Evolutionary conservation across 1,140 invertebrate species (phyloP).

Genomic region (Bombus confusus): DNA sequence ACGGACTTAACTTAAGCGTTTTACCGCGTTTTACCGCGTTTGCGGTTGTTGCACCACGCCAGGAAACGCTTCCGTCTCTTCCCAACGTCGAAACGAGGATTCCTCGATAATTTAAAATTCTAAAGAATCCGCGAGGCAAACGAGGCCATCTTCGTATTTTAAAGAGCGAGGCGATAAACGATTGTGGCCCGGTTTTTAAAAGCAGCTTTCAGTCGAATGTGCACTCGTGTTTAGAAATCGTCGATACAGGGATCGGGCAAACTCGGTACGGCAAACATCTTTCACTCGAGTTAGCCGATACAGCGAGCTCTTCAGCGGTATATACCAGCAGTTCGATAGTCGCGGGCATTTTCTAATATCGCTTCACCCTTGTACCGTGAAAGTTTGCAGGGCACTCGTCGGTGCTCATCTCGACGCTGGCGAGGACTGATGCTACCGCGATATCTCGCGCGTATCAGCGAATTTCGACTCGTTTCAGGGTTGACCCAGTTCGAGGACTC

Average conservation of each 20-base stretch:
- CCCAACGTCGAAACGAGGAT: background rate
- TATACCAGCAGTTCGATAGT: too few species aligned
- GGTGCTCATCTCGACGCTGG: background rate
- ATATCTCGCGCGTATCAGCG: slow-evolving; percentile 5
- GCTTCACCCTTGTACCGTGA: background rate
- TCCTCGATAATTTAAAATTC: background rate
- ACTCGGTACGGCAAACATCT: slow-evolving; percentile 2
- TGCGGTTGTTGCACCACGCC: background rate
- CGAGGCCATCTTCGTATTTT: background rate
- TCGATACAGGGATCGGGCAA: slow-evolving; percentile 1
- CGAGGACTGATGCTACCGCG: background rate
- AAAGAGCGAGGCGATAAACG: background rate
- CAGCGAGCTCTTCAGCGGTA: background rate
- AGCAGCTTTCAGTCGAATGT: background rate
- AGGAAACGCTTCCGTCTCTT: background rate
- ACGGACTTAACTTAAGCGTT: slow-evolving; percentile 24
- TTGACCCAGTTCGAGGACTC: slow-evolving; percentile 29
- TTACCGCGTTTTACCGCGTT: slow-evolving; percentile 26
- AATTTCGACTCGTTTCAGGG: background rate
- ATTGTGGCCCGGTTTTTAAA: slow-evolving; percentile 1
- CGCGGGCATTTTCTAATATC: slow-evolving; percentile 26
- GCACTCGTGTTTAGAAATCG: background rate
- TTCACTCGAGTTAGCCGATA: slow-evolving; percentile 2
- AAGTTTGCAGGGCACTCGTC: slow-evolving; percentile 27
- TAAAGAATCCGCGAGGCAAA: too few species aligned